A percentile compares a stretch with the other conserved stretches of the same genome.
Evolutionary conservation across 2,113 vertebrate species (phyloP).

Genomic region (Tichodroma muraria): DNA sequence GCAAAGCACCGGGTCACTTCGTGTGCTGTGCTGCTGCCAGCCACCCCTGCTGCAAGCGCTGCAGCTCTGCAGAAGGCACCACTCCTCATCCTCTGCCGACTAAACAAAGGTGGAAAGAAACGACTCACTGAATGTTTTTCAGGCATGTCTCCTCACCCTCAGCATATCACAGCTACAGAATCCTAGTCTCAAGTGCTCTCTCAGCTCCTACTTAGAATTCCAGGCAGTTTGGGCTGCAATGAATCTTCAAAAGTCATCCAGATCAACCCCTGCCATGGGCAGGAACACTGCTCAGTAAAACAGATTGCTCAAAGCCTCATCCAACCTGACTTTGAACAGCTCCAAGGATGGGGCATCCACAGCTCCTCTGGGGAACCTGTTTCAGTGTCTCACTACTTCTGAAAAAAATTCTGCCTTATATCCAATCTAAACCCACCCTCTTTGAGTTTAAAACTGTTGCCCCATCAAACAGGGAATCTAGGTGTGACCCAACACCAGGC

Average conservation of each 20-base stretch:
- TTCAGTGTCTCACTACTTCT: not conserved
- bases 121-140: fast-evolving
- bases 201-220: not conserved
- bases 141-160: not conserved
- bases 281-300: not conserved
- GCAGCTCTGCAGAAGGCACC: not conserved
- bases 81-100: not conserved
- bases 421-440: not conserved
- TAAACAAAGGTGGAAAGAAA: not conserved
- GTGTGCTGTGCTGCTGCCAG: too few species aligned
- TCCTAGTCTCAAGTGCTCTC: not conserved
- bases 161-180: not conserved
- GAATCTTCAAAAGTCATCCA: not conserved
- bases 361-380: not conserved
- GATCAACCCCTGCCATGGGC: too few species aligned
- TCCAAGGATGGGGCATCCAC: not conserved
- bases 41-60: not conserved
- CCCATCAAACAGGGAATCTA: not conserved
- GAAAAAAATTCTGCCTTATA: not conserved
- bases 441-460: not conserved
- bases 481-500: not conserved
- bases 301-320: not conserved
- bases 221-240: not conserved
- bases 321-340: not conserved
- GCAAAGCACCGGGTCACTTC: fast-evolving